phyloP scores from a whole-genome alignment of 1,140 invertebrate species.

The Apis dorsata region DNA sequence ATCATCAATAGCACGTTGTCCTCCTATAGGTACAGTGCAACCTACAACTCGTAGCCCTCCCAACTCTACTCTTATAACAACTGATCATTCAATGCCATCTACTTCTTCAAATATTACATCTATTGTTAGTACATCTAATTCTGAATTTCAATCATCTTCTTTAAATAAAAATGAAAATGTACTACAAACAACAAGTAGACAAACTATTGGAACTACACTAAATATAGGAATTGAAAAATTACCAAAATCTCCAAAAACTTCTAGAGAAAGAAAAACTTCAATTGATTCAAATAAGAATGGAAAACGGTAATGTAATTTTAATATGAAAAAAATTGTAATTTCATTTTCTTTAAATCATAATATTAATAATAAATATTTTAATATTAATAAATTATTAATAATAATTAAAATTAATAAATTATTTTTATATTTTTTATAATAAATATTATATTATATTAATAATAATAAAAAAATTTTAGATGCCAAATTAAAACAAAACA shows the following conservation, averaged over 20 bases:
- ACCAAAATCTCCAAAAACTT: constrained; percentile 70
- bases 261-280: constrained; percentile 69
- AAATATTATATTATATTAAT: neutral
- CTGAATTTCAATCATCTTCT: constrained; percentile 57
- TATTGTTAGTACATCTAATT: constrained; percentile 51
- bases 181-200: constrained; percentile 20
- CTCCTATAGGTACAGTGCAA: constrained; percentile 82
- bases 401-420: no score
- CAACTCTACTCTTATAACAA: constrained; percentile 46
- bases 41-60: constrained; percentile 79
- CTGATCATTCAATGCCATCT: constrained; percentile 63
- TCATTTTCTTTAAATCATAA: neutral
- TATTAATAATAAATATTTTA: neutral
- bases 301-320: constrained; percentile 60
- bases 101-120: constrained; percentile 54
- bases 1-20: constrained; percentile 78
- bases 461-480: constrained; percentile 54
- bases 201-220: constrained; percentile 22
- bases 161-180: constrained; percentile 34
- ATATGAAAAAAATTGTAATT: neutral
- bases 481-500: constrained; percentile 66
- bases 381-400: neutral
- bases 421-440: constrained; percentile 2
- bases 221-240: constrained; percentile 60
- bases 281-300: constrained; percentile 64